Percentiles rank a stretch among this genome's conserved stretches.
Conservation (phyloP, 2,797 vertebrate species). For the Galaxias olidus region DNA sequence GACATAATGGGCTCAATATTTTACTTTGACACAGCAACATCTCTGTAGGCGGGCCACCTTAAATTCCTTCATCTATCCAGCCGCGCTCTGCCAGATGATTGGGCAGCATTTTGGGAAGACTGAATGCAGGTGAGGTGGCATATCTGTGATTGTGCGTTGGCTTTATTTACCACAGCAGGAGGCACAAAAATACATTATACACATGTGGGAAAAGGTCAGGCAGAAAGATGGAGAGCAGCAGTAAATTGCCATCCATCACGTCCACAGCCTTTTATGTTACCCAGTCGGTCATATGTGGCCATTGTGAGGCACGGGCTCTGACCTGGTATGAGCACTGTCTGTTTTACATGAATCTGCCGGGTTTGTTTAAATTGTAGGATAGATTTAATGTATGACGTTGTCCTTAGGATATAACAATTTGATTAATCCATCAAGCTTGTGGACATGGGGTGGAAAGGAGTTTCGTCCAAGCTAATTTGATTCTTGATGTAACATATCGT, state of each 20-base stretch:
- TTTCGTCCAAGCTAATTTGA: conserved; percentile 8
- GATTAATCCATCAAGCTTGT: neutral
- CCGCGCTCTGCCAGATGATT: conserved; percentile 60
- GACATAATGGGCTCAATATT: conserved; percentile 70
- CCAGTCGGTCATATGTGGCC: conserved; percentile 48
- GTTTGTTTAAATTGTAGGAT: conserved; percentile 12
- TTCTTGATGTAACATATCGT: neutral
- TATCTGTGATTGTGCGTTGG: conserved; percentile 60
- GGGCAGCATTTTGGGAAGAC: conserved; percentile 64
- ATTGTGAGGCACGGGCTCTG: conserved; percentile 41
- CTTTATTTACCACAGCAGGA: conserved; percentile 72
- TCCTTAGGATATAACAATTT: conserved; percentile 1
- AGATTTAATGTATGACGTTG: neutral
- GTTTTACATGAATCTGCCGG: conserved; percentile 42
- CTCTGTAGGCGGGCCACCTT: conserved; percentile 57
- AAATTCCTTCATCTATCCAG: conserved; percentile 72
- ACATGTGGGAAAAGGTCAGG: conserved; percentile 79
- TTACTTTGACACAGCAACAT: conserved; percentile 58
- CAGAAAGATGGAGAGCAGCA: conserved; percentile 71
- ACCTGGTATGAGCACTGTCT: conserved; percentile 42
- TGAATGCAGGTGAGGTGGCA: conserved; percentile 61
- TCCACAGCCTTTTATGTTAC: conserved; percentile 62
- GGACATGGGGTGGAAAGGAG: neutral
- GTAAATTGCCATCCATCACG: conserved; percentile 73
- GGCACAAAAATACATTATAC: conserved; percentile 66